These are phyloP conservation scores for Chaetodon trifasciatus DNA, from an alignment of 2,797 vertebrate genomes.

Conservation along the genomic window DNA sequence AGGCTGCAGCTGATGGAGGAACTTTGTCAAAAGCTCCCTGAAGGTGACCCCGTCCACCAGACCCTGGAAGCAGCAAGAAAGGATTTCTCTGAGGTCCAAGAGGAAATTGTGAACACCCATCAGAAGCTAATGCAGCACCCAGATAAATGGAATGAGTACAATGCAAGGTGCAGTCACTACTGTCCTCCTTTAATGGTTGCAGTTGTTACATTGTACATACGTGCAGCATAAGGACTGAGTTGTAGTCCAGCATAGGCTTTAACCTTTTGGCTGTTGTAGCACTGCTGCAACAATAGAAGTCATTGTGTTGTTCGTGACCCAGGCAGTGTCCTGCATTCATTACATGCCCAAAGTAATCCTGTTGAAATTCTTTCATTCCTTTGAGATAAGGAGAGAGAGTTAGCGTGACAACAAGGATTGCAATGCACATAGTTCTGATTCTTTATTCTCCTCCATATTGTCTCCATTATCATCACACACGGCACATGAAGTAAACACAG, in stretches of 20 bases:
- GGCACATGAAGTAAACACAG: too few species aligned
- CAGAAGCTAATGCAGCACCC: slow-evolving; percentile 89
- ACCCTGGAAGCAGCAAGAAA: slow-evolving; percentile 82
- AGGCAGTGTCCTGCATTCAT: slow-evolving; percentile 11
- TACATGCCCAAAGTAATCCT: slow-evolving; percentile 26
- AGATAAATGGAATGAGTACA: slow-evolving; percentile 94
- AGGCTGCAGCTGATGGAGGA: slow-evolving; percentile 93
- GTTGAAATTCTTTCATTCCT: slow-evolving; percentile 8
- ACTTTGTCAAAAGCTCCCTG: slow-evolving; percentile 92
- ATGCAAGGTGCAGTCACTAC: slow-evolving; percentile 84
- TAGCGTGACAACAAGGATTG: not conserved
- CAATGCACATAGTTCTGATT: not conserved
- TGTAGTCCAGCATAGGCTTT: not conserved
- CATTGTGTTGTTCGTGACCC: not conserved
- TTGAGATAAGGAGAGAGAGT: slow-evolving; percentile 1
- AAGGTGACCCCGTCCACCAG: slow-evolving; percentile 86
- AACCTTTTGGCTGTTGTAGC: not conserved
- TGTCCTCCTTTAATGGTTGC: not conserved
- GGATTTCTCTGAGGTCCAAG: slow-evolving; percentile 87
- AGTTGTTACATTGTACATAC: not conserved
- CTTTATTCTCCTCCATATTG: not conserved
- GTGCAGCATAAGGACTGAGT: not conserved
- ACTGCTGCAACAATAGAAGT: not conserved
- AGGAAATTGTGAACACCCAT: slow-evolving; percentile 88
- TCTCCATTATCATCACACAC: not conserved